Conservation (phyloP, 2,888 invertebrate species). For the Troides helena region DNA sequence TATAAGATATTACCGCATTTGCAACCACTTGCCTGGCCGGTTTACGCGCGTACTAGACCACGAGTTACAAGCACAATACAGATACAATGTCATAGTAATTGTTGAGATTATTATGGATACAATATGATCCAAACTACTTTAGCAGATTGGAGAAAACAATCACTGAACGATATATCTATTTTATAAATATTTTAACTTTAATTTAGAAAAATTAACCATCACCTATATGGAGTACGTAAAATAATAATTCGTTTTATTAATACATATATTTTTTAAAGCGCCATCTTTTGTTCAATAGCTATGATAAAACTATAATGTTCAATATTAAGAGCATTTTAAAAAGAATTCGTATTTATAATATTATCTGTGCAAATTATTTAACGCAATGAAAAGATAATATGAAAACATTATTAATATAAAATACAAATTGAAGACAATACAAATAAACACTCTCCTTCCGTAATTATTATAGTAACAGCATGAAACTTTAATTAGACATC, state of each 20-base stretch:
- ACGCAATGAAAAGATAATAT: background rate
- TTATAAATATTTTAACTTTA: background rate
- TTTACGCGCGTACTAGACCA: constrained; percentile 46
- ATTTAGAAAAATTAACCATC: background rate
- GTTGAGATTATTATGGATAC: constrained; percentile 63
- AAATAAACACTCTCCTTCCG: too few species aligned
- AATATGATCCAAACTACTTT: constrained; percentile 44
- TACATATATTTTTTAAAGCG: background rate
- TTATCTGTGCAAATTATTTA: background rate
- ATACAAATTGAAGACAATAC: too few species aligned
- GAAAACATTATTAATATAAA: background rate
- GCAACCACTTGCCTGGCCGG: constrained; percentile 62
- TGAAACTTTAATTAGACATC: too few species aligned
- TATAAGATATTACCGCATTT: constrained; percentile 46
- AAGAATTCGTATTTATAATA: background rate
- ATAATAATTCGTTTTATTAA: background rate
- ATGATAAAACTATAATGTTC: background rate
- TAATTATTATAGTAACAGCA: too few species aligned
- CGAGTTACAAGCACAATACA: constrained; percentile 52
- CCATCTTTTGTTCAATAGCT: constrained; percentile 16
- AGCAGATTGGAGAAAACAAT: background rate
- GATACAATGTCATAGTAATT: constrained; percentile 74
- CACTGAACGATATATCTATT: background rate
- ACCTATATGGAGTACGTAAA: background rate
- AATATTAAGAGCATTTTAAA: too few species aligned